A percentile compares a stretch with the other conserved stretches of the same genome.
phyloP scores from a whole-genome alignment of 2,113 vertebrate species.

The Lampris incognitus region DNA sequence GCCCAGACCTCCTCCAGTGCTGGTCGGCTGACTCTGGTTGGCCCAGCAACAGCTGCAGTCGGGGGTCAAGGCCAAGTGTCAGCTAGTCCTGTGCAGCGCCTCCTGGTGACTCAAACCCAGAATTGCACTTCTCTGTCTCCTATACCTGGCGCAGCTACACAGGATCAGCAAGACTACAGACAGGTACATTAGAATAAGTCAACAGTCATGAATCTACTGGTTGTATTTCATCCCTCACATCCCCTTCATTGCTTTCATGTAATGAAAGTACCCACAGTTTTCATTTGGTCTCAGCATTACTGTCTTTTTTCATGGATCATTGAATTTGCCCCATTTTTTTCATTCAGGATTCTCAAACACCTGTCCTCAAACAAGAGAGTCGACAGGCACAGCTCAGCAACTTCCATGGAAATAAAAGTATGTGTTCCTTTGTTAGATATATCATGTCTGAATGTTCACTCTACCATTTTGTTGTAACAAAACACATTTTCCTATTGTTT shows the following conservation, averaged over 20 bases:
- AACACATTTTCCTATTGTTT: not conserved
- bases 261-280: not conserved
- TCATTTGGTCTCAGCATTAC: not conserved
- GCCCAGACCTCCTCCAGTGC: constrained; percentile 82
- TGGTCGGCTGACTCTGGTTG: constrained; percentile 86
- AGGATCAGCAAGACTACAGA: constrained; percentile 66
- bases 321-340: not conserved
- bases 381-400: constrained; percentile 83
- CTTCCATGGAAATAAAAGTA: constrained; percentile 81
- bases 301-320: not conserved
- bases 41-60: constrained; percentile 83
- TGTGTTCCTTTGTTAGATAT: not conserved
- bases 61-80: constrained; percentile 84
- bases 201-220: accelerated
- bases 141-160: constrained; percentile 52
- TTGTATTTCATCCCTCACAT: not conserved
- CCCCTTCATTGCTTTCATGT: not conserved
- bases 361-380: constrained; percentile 81
- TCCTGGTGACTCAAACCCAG: constrained; percentile 89
- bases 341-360: constrained; percentile 74
- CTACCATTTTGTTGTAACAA: not conserved
- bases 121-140: constrained; percentile 80
- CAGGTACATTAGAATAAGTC: constrained; percentile 56
- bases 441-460: not conserved
- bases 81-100: constrained; percentile 84